phyloP scores from a whole-genome alignment of 1,140 invertebrate genomes.

The Eumeta japonica region DNA sequence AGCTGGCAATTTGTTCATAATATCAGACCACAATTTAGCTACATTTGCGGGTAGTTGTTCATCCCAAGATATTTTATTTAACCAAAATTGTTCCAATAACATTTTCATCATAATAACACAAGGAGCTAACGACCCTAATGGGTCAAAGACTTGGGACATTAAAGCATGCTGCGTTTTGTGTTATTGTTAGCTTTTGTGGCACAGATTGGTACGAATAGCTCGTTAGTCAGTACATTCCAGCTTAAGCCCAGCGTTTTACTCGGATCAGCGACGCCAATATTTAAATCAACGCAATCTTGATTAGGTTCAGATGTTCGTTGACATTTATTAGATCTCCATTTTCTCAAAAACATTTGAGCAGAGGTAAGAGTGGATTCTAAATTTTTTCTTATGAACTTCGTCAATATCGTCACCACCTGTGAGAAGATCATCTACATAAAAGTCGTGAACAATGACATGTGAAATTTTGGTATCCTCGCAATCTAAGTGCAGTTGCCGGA shows the following conservation, averaged over 20 bases:
- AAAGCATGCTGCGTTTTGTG: constrained; percentile 9
- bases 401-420: constrained; percentile 22
- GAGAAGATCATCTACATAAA: constrained; percentile 53
- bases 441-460: constrained; percentile 25
- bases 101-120: constrained; percentile 13
- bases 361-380: too few species aligned
- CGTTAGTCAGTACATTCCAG: background rate
- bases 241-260: background rate
- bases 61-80: constrained; percentile 12
- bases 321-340: too few species aligned
- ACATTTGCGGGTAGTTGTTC: constrained; percentile 5
- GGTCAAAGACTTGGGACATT: constrained; percentile 14
- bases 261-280: too few species aligned
- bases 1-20: background rate
- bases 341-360: too few species aligned
- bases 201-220: background rate
- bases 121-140: constrained; percentile 10
- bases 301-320: too few species aligned
- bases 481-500: constrained; percentile 11
- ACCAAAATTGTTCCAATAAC: constrained; percentile 12
- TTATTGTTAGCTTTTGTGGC: background rate
- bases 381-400: constrained; percentile 12
- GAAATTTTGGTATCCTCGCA: constrained; percentile 8
- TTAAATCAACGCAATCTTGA: too few species aligned
- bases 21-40: constrained; percentile 7